Conservation (phyloP, 2,888 invertebrate genomes). For the Dolomedes plantarius region DNA sequence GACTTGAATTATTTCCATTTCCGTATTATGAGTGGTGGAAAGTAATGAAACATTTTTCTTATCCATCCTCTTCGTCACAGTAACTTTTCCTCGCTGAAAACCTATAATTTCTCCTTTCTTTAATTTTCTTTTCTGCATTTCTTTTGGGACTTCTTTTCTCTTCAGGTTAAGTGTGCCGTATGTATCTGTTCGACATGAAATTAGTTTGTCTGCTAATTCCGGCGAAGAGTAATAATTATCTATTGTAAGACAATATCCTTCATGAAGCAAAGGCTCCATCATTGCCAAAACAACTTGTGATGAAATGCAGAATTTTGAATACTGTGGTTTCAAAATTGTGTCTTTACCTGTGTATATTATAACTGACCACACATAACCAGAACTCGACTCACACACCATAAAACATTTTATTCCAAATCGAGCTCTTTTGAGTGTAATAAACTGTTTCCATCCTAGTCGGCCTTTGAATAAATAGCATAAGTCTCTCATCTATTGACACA, state of each 20-base stretch:
- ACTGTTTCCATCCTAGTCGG: no score
- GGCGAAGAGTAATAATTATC: conserved; percentile 40
- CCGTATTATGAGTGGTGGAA: conserved; percentile 22
- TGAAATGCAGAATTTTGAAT: conserved; percentile 4
- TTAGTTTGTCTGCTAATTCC: conserved; percentile 7
- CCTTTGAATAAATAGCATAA: no score
- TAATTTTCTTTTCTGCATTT: no score
- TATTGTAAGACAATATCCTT: conserved; percentile 21
- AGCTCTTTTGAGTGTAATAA: no score
- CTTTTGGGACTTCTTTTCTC: no score
- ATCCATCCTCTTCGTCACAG: background rate
- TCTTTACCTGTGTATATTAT: conserved; percentile 15
- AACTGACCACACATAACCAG: no score
- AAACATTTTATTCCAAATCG: no score
- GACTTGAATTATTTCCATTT: conserved; percentile 32
- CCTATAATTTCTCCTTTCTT: background rate
- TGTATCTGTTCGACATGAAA: background rate
- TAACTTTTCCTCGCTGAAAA: background rate
- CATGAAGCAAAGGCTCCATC: conserved; percentile 24
- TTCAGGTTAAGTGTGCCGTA: background rate
- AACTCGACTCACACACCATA: no score
- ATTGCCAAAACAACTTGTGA: conserved; percentile 25
- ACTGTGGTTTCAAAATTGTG: background rate
- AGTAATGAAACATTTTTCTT: conserved; percentile 7
- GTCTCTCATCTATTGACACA: no score